Evolutionary conservation across 2,797 vertebrate genomes (phyloP).

Genomic region (Prunella strophiata): DNA sequence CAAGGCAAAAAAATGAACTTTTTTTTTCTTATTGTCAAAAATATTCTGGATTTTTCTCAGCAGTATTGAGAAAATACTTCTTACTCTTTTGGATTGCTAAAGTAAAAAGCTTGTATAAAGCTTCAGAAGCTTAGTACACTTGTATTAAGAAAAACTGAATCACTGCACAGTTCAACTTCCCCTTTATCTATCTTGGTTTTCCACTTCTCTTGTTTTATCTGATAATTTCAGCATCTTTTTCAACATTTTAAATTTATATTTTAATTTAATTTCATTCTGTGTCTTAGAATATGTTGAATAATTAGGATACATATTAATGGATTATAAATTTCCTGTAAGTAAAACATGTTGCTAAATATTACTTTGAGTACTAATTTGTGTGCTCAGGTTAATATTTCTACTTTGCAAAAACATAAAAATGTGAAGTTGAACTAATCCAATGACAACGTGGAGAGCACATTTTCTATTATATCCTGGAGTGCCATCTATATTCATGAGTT

Average conservation of each 20-base stretch:
- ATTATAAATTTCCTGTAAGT: neutral
- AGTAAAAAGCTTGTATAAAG: neutral
- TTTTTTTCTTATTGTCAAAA: neutral
- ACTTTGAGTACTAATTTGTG: neutral
- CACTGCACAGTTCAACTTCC: neutral
- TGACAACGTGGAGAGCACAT: neutral
- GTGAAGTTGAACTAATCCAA: neutral
- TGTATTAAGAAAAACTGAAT: neutral
- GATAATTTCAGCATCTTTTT: neutral
- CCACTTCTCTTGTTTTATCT: neutral
- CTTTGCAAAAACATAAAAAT: neutral
- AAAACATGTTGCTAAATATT: neutral
- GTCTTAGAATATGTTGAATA: neutral
- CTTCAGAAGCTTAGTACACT: neutral
- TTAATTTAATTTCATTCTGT: neutral
- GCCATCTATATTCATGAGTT: slow-evolving; percentile 11
- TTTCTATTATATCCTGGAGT: slow-evolving; percentile 15
- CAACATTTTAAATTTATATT: neutral
- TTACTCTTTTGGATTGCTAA: neutral
- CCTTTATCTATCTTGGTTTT: neutral
- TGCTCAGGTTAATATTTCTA: slow-evolving; percentile 16
- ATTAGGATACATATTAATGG: neutral
- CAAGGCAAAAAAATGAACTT: fast-evolving
- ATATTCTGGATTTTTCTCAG: neutral
- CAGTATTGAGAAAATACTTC: neutral